Evolutionary conservation across 2,797 vertebrate species (phyloP), one percentile per base, ranked within the genome.

Genomic region (Coranthus polyacanthus): DNA sequence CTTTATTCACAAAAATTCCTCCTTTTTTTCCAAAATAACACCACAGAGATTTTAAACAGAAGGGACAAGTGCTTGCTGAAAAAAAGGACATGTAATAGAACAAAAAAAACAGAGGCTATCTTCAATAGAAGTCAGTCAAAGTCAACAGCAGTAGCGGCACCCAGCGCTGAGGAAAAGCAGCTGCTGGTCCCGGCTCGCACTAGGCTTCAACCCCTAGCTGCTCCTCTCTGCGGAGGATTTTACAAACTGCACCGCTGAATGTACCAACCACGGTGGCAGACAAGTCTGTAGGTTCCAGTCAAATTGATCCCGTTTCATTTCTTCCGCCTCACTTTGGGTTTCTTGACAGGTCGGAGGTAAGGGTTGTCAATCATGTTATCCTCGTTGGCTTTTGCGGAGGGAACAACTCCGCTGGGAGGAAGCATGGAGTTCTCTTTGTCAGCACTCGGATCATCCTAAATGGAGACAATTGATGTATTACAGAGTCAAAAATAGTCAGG

Each of bases 311-410:
- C 3, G 3, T 0, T 63, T 98, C 93, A 99, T 89, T 99, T 99
- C 96, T 98, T 99, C 89, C 98, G 92, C 79, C 97, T 96, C 66
- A 99, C 95, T 94, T 98, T 99, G 83, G 98, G 98, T 66, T 99
- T 99, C 85, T 98, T 99, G 55, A 99, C 98, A 0, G 98, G 97
- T 1, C 98, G 83, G 18, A 99, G 94, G 47, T 99, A 99, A 3
- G 98, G 98, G 56, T 99, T 99, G 89, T 99, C 98, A 0, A 99
- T 99, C 79, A 96, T 3, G 7, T 89, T 97, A 65, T 99, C 98
- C 51, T 99, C 98, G 1, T 75, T 96, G 0, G 88, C 93, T 59
- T 98, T 97, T 38, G 88, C 82, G 12, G 96, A 92, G 0, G 96
- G 84, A 63, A 97, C 88, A 4, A 89, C 92, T 1, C 90, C 80